phyloP scores from a whole-genome alignment of 2,113 vertebrate genomes.

The Gopherus flavomarginatus region DNA sequence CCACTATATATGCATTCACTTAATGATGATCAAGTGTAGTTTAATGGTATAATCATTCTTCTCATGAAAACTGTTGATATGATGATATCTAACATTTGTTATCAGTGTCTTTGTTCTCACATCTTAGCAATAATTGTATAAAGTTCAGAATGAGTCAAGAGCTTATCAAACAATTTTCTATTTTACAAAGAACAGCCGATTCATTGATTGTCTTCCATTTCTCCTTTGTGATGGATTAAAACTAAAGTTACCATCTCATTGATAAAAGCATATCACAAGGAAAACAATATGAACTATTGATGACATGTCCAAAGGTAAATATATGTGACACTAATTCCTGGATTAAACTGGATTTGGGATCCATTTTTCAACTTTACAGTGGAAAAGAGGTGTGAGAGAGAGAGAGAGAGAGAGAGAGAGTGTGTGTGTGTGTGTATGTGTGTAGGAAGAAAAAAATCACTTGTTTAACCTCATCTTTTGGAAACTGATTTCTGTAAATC shows the following conservation, averaged over 20 bases:
- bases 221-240: background rate
- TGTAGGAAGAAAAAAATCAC: background rate
- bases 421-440: too few relatives aligned
- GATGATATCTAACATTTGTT: background rate
- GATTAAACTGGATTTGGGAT: background rate
- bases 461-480: background rate
- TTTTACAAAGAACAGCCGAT: background rate
- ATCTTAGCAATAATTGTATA: background rate
- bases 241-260: background rate
- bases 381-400: background rate
- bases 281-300: background rate
- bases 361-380: background rate
- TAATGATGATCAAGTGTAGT: background rate
- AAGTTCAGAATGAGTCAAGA: background rate
- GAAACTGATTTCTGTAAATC: background rate
- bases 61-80: background rate
- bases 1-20: background rate
- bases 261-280: background rate
- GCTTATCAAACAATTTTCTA: background rate
- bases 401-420: too few relatives aligned
- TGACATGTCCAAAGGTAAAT: background rate
- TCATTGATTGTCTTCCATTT: background rate
- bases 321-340: background rate
- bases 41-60: constrained; percentile 14
- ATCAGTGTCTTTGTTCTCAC: background rate